Evolutionary conservation across 2,113 vertebrate species (phyloP).

Genomic region (Tragelaphus buxtoni): DNA sequence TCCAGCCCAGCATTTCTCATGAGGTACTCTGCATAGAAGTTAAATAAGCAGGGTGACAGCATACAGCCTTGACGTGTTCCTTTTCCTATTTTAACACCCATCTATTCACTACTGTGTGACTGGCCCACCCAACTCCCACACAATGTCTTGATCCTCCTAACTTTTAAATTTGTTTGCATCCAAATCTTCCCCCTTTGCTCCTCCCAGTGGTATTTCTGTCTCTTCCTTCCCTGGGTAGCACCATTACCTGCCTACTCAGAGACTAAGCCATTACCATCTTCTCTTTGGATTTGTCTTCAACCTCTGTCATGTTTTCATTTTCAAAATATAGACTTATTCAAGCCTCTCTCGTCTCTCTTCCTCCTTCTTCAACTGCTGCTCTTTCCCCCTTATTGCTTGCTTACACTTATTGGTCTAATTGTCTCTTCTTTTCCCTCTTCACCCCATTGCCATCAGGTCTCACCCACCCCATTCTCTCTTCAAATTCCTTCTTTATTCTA

Average conservation of each 20-base stretch:
- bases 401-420: neutral
- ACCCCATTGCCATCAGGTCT: neutral
- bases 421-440: neutral
- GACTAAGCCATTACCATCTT: neutral
- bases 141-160: neutral
- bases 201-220: neutral
- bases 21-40: too few species aligned
- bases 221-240: neutral
- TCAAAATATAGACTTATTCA: neutral
- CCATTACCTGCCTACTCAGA: neutral
- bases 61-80: too few species aligned
- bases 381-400: neutral
- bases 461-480: neutral
- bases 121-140: fast-evolving
- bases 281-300: neutral
- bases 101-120: neutral
- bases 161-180: neutral
- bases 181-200: neutral
- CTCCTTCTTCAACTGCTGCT: neutral
- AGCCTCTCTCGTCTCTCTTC: neutral
- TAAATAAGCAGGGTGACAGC: too few species aligned
- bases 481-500: neutral
- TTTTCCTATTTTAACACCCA: too few species aligned
- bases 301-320: neutral
- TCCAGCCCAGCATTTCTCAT: too few species aligned